These are phyloP conservation scores for Gorsachius magnificus DNA, from an alignment of 2,797 vertebrate species.

Conservation along the genomic window DNA sequence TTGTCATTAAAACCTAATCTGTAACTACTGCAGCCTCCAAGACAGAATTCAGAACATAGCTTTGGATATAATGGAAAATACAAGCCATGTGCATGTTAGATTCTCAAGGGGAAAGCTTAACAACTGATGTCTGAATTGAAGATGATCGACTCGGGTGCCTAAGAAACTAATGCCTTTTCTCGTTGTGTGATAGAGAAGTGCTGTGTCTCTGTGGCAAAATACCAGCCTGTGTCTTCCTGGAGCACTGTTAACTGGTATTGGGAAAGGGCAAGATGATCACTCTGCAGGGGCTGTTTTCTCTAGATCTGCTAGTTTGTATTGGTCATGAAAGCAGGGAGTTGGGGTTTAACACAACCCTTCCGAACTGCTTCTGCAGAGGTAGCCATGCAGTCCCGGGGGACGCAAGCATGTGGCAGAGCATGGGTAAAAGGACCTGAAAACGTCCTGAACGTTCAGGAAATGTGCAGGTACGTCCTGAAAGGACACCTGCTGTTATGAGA, in stretches of 20 bases:
- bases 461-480: background rate
- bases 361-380: background rate
- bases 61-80: background rate
- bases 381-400: background rate
- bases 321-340: background rate
- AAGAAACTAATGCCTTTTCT: background rate
- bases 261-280: background rate
- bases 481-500: fast-evolving
- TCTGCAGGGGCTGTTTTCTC: background rate
- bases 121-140: background rate
- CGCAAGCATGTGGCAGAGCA: background rate
- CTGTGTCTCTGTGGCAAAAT: background rate
- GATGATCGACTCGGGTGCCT: background rate
- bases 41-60: background rate
- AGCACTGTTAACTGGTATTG: background rate
- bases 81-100: background rate
- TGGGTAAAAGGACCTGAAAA: too few relatives aligned
- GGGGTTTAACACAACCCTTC: background rate
- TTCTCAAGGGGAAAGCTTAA: background rate
- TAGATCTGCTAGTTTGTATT: background rate
- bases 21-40: background rate
- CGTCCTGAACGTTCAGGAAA: too few relatives aligned
- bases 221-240: background rate
- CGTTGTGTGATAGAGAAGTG: background rate
- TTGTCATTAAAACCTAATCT: background rate